Percentiles rank a stretch among this genome's conserved stretches.
Evolutionary conservation across 2,113 vertebrate genomes (phyloP).

Genomic region (Channa argus): DNA sequence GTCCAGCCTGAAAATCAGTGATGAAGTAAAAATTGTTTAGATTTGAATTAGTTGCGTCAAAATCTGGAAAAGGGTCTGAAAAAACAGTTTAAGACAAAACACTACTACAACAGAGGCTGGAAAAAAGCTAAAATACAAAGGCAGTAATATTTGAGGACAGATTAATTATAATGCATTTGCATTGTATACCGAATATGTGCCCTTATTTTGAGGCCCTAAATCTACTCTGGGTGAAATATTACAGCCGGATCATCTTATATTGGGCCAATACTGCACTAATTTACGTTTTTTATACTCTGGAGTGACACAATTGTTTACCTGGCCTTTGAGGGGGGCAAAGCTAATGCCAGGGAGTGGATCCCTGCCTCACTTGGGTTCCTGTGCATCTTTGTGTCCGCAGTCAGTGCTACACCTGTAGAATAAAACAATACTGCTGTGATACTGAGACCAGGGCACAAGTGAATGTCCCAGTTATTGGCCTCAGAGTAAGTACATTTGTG

Average conservation of each 20-base stretch:
- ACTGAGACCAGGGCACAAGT: neutral
- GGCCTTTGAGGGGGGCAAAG: constrained; percentile 90
- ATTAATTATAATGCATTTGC: too few species aligned
- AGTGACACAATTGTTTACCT: constrained; percentile 81
- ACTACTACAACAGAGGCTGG: too few species aligned
- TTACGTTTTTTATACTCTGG: neutral
- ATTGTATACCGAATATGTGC: too few species aligned
- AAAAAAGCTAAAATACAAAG: too few species aligned
- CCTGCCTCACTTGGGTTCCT: constrained; percentile 95
- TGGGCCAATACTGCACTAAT: neutral
- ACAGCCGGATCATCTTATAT: neutral
- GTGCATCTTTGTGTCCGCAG: constrained; percentile 94
- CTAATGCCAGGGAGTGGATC: constrained; percentile 90
- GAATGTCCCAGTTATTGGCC: neutral
- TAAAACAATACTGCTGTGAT: neutral
- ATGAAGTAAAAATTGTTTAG: neutral
- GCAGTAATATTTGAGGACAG: too few species aligned
- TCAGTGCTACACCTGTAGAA: constrained; percentile 90
- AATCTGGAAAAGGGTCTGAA: neutral
- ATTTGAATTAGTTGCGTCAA: neutral
- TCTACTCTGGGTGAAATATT: too few species aligned
- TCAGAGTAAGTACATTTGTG: neutral
- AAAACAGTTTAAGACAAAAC: neutral
- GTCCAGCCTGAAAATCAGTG: constrained; percentile 84
- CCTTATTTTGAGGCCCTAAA: too few species aligned